These are phyloP conservation scores for Corydoras maculifer DNA, from an alignment of 2,113 vertebrate genomes.

Conservation along the genomic window DNA sequence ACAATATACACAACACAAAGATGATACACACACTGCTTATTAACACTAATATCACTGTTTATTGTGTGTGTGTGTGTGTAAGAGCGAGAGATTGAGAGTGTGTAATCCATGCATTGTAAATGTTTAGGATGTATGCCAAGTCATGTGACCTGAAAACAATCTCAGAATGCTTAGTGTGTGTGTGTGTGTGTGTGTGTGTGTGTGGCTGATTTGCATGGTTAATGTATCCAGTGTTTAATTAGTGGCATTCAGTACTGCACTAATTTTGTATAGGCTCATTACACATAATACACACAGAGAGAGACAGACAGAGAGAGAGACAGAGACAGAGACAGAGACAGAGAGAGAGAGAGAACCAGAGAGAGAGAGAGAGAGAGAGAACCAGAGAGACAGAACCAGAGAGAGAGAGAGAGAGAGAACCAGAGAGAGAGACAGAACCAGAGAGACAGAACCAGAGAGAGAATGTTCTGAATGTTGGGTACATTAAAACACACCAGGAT, in stretches of 20 bases:
- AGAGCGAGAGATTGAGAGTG: not conserved
- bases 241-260: conserved; percentile 44
- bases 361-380: not conserved
- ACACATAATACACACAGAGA: conserved; percentile 13
- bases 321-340: not conserved
- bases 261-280: conserved; percentile 46
- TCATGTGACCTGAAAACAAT: conserved; percentile 40
- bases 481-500: no score
- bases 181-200: conserved; percentile 31
- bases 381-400: not conserved
- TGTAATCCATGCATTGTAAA: conserved; percentile 28
- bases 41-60: not conserved
- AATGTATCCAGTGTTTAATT: conserved; percentile 48
- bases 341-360: not conserved
- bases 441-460: conserved; percentile 17
- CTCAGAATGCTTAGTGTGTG: conserved; percentile 36
- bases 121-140: conserved; percentile 38
- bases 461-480: conserved; percentile 32
- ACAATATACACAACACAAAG: no score
- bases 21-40: no score
- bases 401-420: not conserved
- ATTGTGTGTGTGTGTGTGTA: not conserved
- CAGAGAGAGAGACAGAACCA: conserved; percentile 15
- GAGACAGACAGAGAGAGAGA: not conserved
- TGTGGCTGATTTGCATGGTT: conserved; percentile 43